Percentiles rank a stretch among this genome's conserved stretches.
Evolutionary conservation across 2,888 invertebrate species (phyloP).

Genomic region (Adela reaumurella): DNA sequence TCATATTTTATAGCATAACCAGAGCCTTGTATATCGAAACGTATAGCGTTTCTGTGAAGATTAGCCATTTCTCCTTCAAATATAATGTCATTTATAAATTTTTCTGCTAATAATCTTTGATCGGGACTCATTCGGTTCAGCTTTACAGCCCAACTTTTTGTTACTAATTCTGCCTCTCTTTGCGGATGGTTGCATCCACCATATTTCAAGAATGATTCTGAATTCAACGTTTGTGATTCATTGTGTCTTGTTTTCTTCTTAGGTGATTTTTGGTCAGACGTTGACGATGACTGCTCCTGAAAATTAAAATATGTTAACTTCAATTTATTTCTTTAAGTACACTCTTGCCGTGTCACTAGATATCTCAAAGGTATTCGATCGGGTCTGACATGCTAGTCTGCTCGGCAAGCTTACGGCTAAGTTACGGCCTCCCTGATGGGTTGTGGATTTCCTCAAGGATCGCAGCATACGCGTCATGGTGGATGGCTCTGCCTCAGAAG

Average conservation of each 20-base stretch:
- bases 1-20: no score
- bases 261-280: neutral
- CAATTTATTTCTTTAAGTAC: neutral
- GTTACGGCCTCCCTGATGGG: no score
- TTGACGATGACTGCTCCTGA: neutral
- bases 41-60: neutral
- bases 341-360: no score
- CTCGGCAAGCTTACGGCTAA: no score
- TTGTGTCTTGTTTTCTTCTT: neutral
- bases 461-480: no score
- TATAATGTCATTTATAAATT: neutral
- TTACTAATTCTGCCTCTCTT: neutral
- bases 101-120: neutral
- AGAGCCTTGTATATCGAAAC: neutral
- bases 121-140: neutral
- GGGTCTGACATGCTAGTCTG: no score
- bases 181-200: neutral
- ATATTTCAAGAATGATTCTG: neutral
- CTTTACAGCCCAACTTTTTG: neutral
- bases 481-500: no score
- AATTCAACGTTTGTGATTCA: neutral
- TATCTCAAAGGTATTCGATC: no score
- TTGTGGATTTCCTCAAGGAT: no score
- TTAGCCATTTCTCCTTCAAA: slow-evolving; percentile 1
- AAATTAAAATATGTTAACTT: neutral